phyloP scores from a whole-genome alignment of 2,113 vertebrate species.

The Bujurquina vittata region DNA sequence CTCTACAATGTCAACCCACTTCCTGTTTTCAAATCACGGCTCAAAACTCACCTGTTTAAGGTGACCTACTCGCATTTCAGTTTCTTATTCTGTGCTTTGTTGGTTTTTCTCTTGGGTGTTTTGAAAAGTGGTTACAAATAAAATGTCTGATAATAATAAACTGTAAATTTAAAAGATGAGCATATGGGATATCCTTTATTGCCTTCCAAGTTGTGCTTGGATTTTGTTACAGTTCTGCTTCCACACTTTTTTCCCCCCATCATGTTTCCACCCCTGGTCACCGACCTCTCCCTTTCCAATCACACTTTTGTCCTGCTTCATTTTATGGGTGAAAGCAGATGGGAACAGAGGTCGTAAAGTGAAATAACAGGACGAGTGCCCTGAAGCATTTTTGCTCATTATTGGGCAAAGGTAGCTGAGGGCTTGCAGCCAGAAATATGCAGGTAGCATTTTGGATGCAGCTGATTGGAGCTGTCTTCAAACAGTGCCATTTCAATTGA shows the following conservation, averaged over 20 bases:
- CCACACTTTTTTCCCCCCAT: too few species aligned
- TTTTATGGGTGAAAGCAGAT: neutral
- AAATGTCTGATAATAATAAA: too few species aligned
- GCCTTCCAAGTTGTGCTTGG: neutral
- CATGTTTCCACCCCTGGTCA: neutral
- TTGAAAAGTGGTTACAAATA: too few species aligned
- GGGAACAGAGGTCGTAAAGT: neutral
- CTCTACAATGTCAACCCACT: too few species aligned
- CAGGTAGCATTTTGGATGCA: neutral
- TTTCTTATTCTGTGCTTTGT: too few species aligned
- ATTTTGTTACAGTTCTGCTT: too few species aligned
- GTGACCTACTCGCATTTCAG: too few species aligned
- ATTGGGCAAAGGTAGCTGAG: neutral
- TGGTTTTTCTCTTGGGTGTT: too few species aligned
- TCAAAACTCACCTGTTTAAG: too few species aligned
- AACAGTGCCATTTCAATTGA: too few species aligned
- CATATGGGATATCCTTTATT: rapidly evolving
- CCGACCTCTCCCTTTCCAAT: neutral
- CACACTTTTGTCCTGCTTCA: neutral
- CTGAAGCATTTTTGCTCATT: neutral
- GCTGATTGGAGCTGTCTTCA: neutral
- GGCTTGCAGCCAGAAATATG: neutral
- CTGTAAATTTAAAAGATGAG: neutral
- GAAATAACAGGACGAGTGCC: neutral
- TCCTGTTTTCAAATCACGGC: too few species aligned